phyloP scores from a whole-genome alignment of 1,140 invertebrate species.

The Conopomorpha cramerella region DNA sequence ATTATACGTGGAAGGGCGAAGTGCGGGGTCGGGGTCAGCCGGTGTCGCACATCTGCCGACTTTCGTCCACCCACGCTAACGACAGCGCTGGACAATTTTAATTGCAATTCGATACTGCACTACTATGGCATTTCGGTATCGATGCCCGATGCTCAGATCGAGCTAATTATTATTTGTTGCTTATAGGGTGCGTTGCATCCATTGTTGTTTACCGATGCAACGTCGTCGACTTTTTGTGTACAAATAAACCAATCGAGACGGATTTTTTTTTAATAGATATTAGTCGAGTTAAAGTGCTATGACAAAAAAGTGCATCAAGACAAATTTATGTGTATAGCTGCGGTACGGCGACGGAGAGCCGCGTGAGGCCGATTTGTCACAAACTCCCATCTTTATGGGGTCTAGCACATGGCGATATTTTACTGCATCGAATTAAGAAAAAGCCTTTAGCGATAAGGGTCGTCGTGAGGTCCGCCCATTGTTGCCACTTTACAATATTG shows the following conservation, averaged over 20 bases:
- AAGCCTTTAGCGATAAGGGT: slow-evolving; percentile 36
- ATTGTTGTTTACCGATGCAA: too few relatives aligned
- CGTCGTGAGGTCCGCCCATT: slow-evolving; percentile 36
- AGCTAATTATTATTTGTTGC: too few relatives aligned
- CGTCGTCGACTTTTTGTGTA: too few relatives aligned
- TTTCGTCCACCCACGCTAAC: slow-evolving; percentile 39
- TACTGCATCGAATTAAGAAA: slow-evolving; percentile 51
- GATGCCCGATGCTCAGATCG: too few relatives aligned
- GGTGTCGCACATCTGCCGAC: slow-evolving; percentile 46
- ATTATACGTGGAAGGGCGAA: too few relatives aligned
- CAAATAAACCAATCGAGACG: too few relatives aligned
- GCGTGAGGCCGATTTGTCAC: slow-evolving; percentile 18
- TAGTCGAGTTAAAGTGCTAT: too few relatives aligned
- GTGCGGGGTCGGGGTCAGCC: background rate
- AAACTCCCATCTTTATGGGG: slow-evolving; percentile 46
- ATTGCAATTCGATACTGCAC: slow-evolving; percentile 48
- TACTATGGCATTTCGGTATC: slow-evolving; percentile 29
- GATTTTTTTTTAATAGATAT: too few relatives aligned
- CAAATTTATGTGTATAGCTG: too few relatives aligned
- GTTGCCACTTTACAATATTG: too few relatives aligned
- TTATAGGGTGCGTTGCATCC: too few relatives aligned
- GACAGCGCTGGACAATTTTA: slow-evolving; percentile 38
- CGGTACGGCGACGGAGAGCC: slow-evolving; percentile 20
- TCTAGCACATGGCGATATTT: slow-evolving; percentile 36
- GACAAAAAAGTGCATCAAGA: too few relatives aligned